Percentiles rank a stretch among this genome's conserved stretches.
Evolutionary conservation across 2,797 vertebrate species (phyloP).

Genomic region (Siniperca undulata): DNA sequence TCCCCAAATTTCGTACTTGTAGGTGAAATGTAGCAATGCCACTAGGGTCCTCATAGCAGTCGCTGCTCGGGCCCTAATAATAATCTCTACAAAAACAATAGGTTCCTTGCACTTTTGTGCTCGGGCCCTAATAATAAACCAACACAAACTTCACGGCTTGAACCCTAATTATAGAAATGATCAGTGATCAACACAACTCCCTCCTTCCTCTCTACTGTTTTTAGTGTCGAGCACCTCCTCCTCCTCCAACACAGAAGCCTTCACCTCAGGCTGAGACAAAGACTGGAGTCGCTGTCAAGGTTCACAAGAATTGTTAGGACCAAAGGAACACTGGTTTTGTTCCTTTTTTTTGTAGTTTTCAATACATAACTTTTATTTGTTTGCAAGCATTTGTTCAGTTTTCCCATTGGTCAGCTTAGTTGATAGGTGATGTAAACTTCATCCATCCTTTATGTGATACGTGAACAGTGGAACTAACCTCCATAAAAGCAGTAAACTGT

Average conservation of each 20-base stretch:
- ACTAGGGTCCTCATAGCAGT: too few species aligned
- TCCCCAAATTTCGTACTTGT: too few species aligned
- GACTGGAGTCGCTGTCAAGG: not conserved
- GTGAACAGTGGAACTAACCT: not conserved
- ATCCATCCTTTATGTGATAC: not conserved
- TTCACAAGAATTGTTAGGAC: not conserved
- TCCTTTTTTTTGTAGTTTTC: not conserved
- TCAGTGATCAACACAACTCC: not conserved
- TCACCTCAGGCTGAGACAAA: constrained; percentile 42
- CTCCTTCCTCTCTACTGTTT: constrained; percentile 13
- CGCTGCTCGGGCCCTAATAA: too few species aligned
- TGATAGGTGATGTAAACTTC: not conserved
- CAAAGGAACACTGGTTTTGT: not conserved
- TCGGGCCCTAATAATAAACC: too few species aligned
- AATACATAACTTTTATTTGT: not conserved
- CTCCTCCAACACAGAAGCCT: constrained; percentile 67
- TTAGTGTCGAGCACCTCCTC: constrained; percentile 76
- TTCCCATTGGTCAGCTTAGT: not conserved
- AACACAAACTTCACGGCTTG: too few species aligned
- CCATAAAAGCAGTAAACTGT: not conserved
- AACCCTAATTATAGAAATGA: not conserved
- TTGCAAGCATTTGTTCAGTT: not conserved
- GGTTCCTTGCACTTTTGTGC: too few species aligned
- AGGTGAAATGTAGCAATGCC: too few species aligned
- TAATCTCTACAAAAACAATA: too few species aligned